phyloP scores from a whole-genome alignment of 1,140 invertebrate genomes.

The Platorchestia sp. region DNA sequence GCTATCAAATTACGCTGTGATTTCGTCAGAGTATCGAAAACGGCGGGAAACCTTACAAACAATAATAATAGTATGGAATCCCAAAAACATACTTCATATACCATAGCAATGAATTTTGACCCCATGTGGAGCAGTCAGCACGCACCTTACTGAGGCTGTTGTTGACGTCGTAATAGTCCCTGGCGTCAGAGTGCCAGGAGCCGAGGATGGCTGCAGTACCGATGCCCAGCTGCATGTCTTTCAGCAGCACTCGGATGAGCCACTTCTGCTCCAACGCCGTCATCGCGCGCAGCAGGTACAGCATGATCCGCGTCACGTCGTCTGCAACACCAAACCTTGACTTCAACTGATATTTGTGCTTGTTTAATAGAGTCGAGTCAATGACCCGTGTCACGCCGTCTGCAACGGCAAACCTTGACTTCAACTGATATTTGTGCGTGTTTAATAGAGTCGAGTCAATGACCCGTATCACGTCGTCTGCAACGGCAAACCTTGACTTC shows the following conservation, averaged over 20 bases:
- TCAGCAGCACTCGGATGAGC: conserved; percentile 89
- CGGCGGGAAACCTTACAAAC: too few relatives aligned
- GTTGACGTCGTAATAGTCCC: conserved; percentile 81
- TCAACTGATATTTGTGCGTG: too few relatives aligned
- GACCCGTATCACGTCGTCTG: conserved; percentile 73
- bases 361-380: neutral
- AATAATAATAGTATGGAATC: too few relatives aligned
- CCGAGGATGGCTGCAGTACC: conserved; percentile 80
- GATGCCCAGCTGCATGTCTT: conserved; percentile 83
- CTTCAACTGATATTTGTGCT: neutral
- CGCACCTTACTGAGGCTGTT: conserved; percentile 79
- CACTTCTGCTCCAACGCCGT: conserved; percentile 87
- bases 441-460: too few relatives aligned
- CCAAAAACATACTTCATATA: too few relatives aligned
- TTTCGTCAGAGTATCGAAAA: too few relatives aligned
- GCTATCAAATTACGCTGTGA: too few relatives aligned
- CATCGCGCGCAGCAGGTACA: conserved; percentile 75
- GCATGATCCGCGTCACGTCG: conserved; percentile 74
- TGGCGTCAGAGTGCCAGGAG: conserved; percentile 84
- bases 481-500: neutral
- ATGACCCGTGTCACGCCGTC: too few relatives aligned
- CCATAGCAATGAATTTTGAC: too few relatives aligned
- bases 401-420: conserved; percentile 63
- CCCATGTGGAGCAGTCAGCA: too few relatives aligned
- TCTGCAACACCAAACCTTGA: conserved; percentile 64